phyloP scores from a whole-genome alignment of 2,888 invertebrate genomes.

The Temnothorax unifasciatus region DNA sequence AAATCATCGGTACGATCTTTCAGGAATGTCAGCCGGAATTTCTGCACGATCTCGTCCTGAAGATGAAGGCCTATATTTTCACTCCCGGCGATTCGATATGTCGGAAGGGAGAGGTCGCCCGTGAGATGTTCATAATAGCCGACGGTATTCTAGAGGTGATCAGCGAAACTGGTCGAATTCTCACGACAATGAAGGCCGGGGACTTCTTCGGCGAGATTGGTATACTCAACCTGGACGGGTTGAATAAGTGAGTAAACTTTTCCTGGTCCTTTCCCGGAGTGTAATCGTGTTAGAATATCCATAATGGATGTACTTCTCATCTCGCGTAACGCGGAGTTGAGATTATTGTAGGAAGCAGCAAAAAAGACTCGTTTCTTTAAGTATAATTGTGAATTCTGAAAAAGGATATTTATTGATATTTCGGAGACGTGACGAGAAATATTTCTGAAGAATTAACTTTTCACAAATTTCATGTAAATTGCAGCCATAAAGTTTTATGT shows the following conservation, averaged over 20 bases:
- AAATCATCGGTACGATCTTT: conserved; percentile 30
- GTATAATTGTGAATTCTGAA: not conserved
- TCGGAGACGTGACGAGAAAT: not conserved
- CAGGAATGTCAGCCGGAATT: conserved; percentile 99
- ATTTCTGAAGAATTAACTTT: conserved; percentile 16
- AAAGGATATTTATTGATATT: not conserved
- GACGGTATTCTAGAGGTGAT: conserved; percentile 98
- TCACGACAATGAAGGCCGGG: conserved; percentile 98
- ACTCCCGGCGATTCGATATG: conserved; percentile 99
- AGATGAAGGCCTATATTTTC: conserved; percentile 99
- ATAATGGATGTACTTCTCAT: conserved; percentile 17
- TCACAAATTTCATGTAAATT: not conserved
- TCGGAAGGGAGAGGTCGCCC: conserved; percentile 96
- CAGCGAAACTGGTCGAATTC: conserved; percentile 96
- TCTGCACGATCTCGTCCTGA: conserved; percentile 97
- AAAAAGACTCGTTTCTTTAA: not conserved
- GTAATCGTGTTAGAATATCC: not conserved
- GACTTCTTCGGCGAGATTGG: conserved; percentile 99
- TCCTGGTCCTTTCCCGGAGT: not conserved
- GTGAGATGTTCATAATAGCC: conserved; percentile 99
- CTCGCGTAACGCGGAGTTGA: not conserved
- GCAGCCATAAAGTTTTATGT: not conserved
- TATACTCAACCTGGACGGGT: conserved; percentile 97
- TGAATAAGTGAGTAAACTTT: conserved; percentile 94
- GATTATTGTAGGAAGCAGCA: not conserved